Evolutionary conservation across 2,888 invertebrate species (phyloP), one percentile per base, ranked within the genome.

Genomic region (Leptogaster cylindrica): DNA sequence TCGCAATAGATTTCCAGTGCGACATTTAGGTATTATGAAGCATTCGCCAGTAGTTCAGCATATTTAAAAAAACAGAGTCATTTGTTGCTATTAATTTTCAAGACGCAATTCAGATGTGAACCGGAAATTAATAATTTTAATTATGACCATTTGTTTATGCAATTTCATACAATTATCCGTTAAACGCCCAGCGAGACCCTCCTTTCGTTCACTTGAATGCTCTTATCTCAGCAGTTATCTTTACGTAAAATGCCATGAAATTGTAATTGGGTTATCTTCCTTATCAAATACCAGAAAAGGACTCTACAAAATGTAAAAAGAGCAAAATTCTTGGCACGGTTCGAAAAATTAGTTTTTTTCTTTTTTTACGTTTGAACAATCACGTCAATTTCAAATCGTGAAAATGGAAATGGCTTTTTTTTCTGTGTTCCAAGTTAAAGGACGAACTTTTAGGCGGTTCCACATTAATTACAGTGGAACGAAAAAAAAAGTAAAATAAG

Each of bases 311-410:
- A 55, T 55, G 33, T 55, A 36, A 36, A 36, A 36, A 39, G 39
- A 55, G 55, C 20, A 36, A 25, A 23, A 55, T 36, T 36, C 7
- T 39, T 8, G 23, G 18, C 14, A 20, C 23, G 20, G 61, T 44
- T 44, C 41, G 61, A 44, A 41, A 61, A 61, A 61, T 61, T 61
- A 61, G 61, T 61, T 61, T 61, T 61, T n/a, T n/a, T n/a, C n/a
- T n/a, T n/a, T n/a, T n/a, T 61, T 61, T 44, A 61, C 61, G 44
- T 61, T 44, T 28, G 61, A 61, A 44, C 61, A 61, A 61, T 61
- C 61, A 61, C 44, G 61, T 61, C 61, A 44, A 61, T 61, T 61
- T 41, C 61, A 61, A 44, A 20, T 16, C 41, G 44, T 41, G 31
- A 7, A 10, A 6, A 7, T 20, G 12, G 18, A 44, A 44, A 44